These are phyloP conservation scores for Todiramphus saurophagus DNA, from an alignment of 2,113 vertebrate species.

Conservation along the genomic window DNA sequence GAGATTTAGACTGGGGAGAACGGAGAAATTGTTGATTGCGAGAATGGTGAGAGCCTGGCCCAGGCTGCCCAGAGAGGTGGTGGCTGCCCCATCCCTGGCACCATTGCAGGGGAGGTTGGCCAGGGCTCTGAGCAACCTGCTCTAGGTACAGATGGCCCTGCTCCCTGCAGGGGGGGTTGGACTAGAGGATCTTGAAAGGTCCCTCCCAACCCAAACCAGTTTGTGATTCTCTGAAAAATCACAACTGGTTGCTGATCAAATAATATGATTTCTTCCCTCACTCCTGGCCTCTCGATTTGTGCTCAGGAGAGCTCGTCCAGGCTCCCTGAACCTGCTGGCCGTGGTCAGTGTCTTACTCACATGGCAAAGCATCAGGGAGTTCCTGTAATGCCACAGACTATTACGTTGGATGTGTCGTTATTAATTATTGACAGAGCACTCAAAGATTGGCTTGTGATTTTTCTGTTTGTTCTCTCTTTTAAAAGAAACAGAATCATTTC, in stretches of 20 bases:
- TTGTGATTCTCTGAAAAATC: not conserved
- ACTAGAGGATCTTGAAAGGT: not conserved
- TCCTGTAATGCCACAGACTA: not conserved
- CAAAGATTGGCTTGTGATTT: not conserved
- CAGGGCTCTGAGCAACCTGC: not conserved
- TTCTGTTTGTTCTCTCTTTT: not conserved
- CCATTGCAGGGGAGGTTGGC: not conserved
- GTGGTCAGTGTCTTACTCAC: not conserved
- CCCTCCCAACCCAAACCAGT: not conserved
- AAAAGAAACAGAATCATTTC: not conserved
- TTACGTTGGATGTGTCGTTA: not conserved
- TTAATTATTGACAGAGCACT: conserved; percentile 17
- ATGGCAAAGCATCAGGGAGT: not conserved
- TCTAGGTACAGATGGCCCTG: not conserved
- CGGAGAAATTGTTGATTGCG: too few species aligned
- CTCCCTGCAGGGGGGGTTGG: too few species aligned
- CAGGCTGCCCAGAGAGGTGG: too few species aligned
- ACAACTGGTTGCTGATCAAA: not conserved
- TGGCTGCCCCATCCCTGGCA: not conserved
- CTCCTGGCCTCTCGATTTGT: not conserved
- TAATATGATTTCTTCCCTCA: not conserved
- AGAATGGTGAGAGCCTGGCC: not conserved
- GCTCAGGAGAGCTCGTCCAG: not conserved
- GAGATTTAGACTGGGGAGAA: not conserved
- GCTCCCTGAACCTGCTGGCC: not conserved